Evolutionary conservation across 2,797 vertebrate species (phyloP).

Genomic region (Bovichtus variegatus): DNA sequence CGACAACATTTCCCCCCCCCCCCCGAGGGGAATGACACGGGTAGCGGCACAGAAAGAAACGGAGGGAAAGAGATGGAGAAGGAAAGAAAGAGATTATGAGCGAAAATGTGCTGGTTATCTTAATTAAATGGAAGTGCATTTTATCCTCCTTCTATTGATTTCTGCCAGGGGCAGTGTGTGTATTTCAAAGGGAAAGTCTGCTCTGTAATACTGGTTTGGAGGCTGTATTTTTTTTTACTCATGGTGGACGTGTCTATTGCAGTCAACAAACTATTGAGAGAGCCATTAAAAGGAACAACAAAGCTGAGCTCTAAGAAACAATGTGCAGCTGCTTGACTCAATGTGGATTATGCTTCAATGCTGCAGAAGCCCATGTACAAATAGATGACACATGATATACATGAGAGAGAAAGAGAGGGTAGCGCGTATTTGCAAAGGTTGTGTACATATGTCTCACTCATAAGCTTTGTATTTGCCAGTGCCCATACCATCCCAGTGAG

Average conservation of each 20-base stretch:
- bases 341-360: conserved; percentile 31
- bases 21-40: conserved; percentile 56
- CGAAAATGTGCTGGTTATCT: conserved; percentile 77
- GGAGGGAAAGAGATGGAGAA: conserved; percentile 45
- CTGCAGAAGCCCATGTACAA: conserved; percentile 11
- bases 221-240: conserved; percentile 25
- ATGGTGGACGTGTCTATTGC: conserved; percentile 33
- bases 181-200: conserved; percentile 61
- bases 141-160: conserved; percentile 78
- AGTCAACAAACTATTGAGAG: conserved; percentile 51
- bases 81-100: conserved; percentile 66
- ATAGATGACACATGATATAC: conserved; percentile 37
- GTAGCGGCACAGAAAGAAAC: conserved; percentile 44
- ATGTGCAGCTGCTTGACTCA: conserved; percentile 38
- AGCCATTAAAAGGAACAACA: conserved; percentile 46
- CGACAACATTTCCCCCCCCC: conserved; percentile 64
- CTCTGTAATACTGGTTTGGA: conserved; percentile 38
- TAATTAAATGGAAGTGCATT: conserved; percentile 84
- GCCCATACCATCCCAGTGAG: conserved; percentile 24
- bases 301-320: conserved; percentile 46
- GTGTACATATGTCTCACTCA: not conserved
- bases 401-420: conserved; percentile 10
- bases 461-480: conserved; percentile 22
- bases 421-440: conserved; percentile 24
- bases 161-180: conserved; percentile 64